phyloP scores from a whole-genome alignment of 23 tunicate genomes.

The Diplosoma virens region DNA sequence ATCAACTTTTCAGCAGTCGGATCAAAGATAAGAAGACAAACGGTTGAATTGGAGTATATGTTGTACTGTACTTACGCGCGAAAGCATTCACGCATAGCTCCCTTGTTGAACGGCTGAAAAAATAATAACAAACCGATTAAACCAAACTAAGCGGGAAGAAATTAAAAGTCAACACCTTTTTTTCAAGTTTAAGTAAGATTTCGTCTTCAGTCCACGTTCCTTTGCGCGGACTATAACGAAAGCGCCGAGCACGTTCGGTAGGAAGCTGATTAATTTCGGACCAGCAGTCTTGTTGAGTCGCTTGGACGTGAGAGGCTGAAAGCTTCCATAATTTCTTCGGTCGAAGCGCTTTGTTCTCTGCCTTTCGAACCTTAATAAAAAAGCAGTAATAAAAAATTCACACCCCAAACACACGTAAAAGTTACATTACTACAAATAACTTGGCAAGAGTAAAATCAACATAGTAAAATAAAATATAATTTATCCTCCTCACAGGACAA shows the following conservation, averaged over 20 bases:
- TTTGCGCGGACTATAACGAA: constrained; percentile 87
- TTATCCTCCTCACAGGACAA: no score
- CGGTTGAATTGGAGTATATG: no score
- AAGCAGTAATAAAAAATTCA: background rate
- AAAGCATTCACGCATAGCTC: constrained; percentile 98
- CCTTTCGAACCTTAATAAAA: constrained; percentile 52
- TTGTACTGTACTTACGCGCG: constrained; percentile 95
- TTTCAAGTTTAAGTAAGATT: constrained; percentile 71
- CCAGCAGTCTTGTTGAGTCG: constrained; percentile 71
- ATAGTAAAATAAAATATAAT: no score
- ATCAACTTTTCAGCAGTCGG: no score
- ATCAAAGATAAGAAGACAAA: no score
- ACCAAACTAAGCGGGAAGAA: background rate
- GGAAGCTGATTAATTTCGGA: constrained; percentile 46
- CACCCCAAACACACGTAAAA: no score
- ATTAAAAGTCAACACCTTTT: constrained; percentile 37
- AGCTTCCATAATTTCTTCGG: constrained; percentile 84
- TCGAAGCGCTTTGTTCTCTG: constrained; percentile 32
- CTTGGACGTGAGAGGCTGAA: constrained; percentile 75
- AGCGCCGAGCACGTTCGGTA: constrained; percentile 64
- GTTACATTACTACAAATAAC: no score
- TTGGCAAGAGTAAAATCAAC: no score
- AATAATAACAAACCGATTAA: background rate
- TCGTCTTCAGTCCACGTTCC: constrained; percentile 97
- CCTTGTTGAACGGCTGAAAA: constrained; percentile 89